Evolutionary conservation across 2,888 invertebrate species (phyloP).

Genomic region (Cosmia trapezina): DNA sequence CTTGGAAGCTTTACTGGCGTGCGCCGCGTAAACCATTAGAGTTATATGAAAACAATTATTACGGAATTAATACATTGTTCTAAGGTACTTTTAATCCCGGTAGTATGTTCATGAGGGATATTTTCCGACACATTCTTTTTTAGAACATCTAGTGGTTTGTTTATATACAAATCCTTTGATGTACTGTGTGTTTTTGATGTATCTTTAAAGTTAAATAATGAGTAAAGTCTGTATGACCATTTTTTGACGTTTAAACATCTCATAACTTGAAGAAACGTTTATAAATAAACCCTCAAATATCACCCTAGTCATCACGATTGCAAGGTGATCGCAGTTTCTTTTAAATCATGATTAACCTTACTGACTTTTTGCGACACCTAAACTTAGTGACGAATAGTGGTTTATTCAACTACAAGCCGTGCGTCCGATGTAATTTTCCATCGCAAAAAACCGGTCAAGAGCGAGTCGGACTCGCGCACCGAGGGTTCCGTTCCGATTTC

Average conservation of each 20-base stretch:
- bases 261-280: neutral
- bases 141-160: neutral
- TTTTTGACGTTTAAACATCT: neutral
- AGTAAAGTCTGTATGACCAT: no score
- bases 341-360: neutral
- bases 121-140: neutral
- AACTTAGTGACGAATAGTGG: neutral
- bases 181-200: neutral
- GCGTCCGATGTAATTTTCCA: no score
- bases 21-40: no score
- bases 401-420: no score
- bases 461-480: no score
- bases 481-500: no score
- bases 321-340: neutral
- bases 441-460: no score
- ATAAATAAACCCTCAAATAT: neutral
- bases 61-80: no score
- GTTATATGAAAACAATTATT: no score
- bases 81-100: no score
- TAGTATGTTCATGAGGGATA: no score
- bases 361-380: neutral
- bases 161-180: neutral
- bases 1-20: no score
- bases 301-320: neutral
- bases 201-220: neutral